Percentiles rank a stretch among this genome's conserved stretches.
Conservation (phyloP, 1,140 invertebrate species). For the Babylonia areolata region DNA sequence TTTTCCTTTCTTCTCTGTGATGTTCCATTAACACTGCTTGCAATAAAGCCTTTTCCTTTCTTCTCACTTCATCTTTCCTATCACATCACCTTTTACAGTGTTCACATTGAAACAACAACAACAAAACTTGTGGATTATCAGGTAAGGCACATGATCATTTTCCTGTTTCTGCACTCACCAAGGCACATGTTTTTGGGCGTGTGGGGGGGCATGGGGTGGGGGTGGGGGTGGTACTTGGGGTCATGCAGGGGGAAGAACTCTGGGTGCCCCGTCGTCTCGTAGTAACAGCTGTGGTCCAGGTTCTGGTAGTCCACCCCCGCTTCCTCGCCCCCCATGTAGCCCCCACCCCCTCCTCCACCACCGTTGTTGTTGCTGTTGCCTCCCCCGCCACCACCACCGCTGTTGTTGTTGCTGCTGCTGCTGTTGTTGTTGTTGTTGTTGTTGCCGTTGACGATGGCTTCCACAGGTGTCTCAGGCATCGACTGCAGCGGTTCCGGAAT, state of each 20-base stretch:
- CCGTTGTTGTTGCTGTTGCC: not conserved
- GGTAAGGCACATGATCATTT: too few species aligned
- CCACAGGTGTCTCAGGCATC: constrained; percentile 1
- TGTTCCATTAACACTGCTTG: too few species aligned
- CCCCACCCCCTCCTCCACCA: constrained; percentile 25
- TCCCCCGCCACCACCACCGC: not conserved
- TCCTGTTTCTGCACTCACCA: constrained; percentile 44
- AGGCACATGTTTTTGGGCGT: constrained; percentile 62
- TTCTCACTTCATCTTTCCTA: too few species aligned
- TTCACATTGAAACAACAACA: too few species aligned
- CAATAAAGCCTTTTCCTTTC: too few species aligned
- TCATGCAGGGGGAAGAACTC: constrained; percentile 83
- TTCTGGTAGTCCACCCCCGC: constrained; percentile 84
- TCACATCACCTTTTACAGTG: too few species aligned
- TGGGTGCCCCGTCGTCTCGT: constrained; percentile 81
- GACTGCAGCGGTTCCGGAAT: constrained; percentile 24
- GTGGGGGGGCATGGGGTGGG: constrained; percentile 28
- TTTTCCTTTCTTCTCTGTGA: too few species aligned
- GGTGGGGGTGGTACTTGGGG: constrained; percentile 71
- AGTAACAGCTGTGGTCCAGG: constrained; percentile 76
- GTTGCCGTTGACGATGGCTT: constrained; percentile 51
- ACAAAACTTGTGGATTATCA: too few species aligned
- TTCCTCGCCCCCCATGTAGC: constrained; percentile 75
- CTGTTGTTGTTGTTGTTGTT: constrained; percentile 27
- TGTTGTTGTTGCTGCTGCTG: not conserved